These are phyloP conservation scores for Nowickia ferox DNA, from an alignment of 2,888 invertebrate species.

Conservation along the genomic window DNA sequence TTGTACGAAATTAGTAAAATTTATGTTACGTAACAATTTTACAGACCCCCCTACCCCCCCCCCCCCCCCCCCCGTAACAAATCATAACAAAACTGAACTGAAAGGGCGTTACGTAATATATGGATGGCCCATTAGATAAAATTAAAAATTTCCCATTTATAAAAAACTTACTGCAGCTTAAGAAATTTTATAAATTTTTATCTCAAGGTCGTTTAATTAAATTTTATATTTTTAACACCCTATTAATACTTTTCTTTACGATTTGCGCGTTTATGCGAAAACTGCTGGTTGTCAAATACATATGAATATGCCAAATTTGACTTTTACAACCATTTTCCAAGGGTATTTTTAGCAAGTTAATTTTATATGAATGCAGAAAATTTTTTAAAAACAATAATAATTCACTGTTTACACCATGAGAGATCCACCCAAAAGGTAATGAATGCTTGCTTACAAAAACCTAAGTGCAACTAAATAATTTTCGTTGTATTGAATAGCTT, in stretches of 20 bases:
- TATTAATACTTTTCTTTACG: constrained; percentile 36
- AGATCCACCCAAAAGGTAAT: constrained; percentile 79
- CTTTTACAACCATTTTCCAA: constrained; percentile 77
- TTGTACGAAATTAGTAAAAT: too few species aligned
- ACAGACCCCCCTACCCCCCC: too few species aligned
- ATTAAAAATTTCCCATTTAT: too few species aligned
- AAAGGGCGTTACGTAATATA: too few species aligned
- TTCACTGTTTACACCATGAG: constrained; percentile 74
- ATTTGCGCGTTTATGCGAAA: background rate
- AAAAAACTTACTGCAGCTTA: too few species aligned
- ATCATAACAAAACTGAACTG: too few species aligned
- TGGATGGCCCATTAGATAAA: too few species aligned
- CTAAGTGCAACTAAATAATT: background rate
- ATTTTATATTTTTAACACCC: constrained; percentile 36
- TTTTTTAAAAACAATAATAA: constrained; percentile 58
- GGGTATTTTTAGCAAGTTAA: constrained; percentile 76
- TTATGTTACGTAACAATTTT: too few species aligned
- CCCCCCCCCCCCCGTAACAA: too few species aligned
- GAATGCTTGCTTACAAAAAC: constrained; percentile 50
- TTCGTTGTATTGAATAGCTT: constrained; percentile 72
- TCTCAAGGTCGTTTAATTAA: background rate
- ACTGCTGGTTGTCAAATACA: constrained; percentile 70
- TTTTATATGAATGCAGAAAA: constrained; percentile 11
- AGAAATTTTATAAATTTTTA: too few species aligned
- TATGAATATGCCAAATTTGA: constrained; percentile 76